Percentiles rank a stretch among this genome's conserved stretches.
phyloP scores from a whole-genome alignment of 2,888 invertebrate genomes.

The Reticulitermes lucifugus region DNA sequence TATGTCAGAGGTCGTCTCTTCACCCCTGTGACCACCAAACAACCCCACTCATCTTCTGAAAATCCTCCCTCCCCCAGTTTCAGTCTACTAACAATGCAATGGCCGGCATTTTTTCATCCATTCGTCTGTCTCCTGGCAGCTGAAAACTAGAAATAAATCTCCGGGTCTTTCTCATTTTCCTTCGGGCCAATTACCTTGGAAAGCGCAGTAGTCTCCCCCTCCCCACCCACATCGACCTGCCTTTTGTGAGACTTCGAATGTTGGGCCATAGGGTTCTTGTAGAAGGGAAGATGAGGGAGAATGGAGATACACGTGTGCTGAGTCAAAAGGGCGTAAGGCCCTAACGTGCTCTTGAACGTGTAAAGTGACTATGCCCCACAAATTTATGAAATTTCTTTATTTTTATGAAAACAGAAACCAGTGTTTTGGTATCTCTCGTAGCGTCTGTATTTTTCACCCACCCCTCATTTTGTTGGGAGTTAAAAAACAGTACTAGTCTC shows the following conservation, averaged over 20 bases:
- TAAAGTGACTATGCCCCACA: too few relatives aligned
- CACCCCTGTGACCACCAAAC: background rate
- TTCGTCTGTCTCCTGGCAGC: constrained; percentile 18
- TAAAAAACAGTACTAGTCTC: too few relatives aligned
- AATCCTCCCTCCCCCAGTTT: background rate
- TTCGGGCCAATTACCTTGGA: constrained; percentile 16
- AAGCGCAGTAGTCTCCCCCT: background rate
- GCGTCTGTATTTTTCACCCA: too few relatives aligned
- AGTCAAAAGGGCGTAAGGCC: too few relatives aligned
- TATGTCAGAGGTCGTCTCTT: background rate
- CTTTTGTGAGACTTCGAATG: background rate
- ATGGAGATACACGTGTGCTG: too few relatives aligned
- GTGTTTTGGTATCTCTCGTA: too few relatives aligned
- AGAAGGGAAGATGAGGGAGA: background rate
- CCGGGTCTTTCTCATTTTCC: background rate
- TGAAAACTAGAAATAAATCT: constrained; percentile 30
- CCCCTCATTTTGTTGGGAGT: too few relatives aligned
- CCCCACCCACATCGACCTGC: constrained; percentile 2
- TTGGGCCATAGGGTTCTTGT: too few relatives aligned
- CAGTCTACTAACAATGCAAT: background rate
- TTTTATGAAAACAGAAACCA: too few relatives aligned
- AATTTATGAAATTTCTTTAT: too few relatives aligned
- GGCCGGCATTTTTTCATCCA: constrained; percentile 15
- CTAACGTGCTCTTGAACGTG: too few relatives aligned
- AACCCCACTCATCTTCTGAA: background rate